phyloP scores from a whole-genome alignment of 2,888 invertebrate species.

The Chalcosyrphus nemorum region DNA sequence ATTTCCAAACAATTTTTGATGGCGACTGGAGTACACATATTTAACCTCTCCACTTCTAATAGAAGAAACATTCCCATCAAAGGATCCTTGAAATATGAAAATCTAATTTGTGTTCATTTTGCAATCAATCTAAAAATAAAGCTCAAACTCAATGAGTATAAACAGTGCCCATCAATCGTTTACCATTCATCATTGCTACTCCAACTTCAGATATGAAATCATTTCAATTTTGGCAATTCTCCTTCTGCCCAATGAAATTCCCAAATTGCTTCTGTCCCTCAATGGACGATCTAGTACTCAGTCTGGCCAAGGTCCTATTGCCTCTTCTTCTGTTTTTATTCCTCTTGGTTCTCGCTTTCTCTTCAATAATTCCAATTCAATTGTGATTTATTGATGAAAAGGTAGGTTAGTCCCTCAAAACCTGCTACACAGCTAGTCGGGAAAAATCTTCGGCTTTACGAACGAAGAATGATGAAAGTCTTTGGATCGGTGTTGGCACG shows the following conservation, averaged over 20 bases:
- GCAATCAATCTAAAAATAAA: slow-evolving; percentile 23
- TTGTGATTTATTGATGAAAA: slow-evolving; percentile 69
- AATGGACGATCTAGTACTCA: slow-evolving; percentile 9
- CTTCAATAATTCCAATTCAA: slow-evolving; percentile 63
- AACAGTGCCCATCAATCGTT: slow-evolving; percentile 46
- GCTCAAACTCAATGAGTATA: not conserved
- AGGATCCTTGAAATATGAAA: slow-evolving; percentile 24
- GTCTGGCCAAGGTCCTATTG: slow-evolving; percentile 25
- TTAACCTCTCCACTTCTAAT: too few relatives aligned
- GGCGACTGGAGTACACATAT: too few relatives aligned
- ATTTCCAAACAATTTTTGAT: too few relatives aligned
- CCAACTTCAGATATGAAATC: slow-evolving; percentile 51
- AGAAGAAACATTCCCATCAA: too few relatives aligned
- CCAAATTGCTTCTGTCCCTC: slow-evolving; percentile 54
- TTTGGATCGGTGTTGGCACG: slow-evolving; percentile 50
- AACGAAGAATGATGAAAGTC: slow-evolving; percentile 45
- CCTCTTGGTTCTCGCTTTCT: not conserved
- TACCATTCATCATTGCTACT: slow-evolving; percentile 55
- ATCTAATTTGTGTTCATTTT: slow-evolving; percentile 32
- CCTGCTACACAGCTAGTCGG: too few relatives aligned
- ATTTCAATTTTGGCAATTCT: slow-evolving; percentile 66
- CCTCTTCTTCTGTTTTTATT: not conserved
- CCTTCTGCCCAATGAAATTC: slow-evolving; percentile 58
- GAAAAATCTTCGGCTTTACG: slow-evolving; percentile 32
- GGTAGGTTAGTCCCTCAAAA: slow-evolving; percentile 15